Conservation (phyloP, 2,113 vertebrate species). For the Ammospiza nelsoni region DNA sequence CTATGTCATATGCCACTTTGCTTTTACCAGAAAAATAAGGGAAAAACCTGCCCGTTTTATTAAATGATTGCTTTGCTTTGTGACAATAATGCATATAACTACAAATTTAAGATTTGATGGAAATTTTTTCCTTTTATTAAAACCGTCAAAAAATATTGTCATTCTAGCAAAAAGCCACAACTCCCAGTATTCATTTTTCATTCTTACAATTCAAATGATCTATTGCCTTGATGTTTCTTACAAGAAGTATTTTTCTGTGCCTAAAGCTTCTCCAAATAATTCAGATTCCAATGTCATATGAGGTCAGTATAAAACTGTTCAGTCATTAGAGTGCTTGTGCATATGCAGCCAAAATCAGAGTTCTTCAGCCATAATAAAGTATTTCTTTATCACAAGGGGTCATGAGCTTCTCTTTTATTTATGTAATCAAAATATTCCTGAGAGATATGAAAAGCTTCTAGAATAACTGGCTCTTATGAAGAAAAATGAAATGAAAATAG, state of each 20-base stretch:
- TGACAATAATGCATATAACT: background rate
- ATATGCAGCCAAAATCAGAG: background rate
- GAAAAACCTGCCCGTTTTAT: background rate
- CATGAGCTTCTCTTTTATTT: background rate
- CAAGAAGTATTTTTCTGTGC: background rate
- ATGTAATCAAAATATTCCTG: background rate
- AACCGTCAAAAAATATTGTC: background rate
- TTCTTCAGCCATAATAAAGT: background rate
- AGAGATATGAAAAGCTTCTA: background rate
- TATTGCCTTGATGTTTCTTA: background rate
- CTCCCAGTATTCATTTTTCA: background rate
- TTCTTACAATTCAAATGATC: background rate
- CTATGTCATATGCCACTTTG: background rate
- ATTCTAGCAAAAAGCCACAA: background rate
- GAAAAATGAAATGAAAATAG: background rate
- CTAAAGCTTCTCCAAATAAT: background rate
- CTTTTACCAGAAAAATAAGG: background rate
- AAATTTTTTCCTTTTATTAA: background rate
- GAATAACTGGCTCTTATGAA: background rate
- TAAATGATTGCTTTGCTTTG: background rate
- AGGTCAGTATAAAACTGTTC: background rate
- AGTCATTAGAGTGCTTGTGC: background rate
- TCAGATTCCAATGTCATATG: background rate
- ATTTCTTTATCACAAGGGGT: background rate
- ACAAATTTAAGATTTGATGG: background rate